These are phyloP conservation scores for Callyntrura guangdongensis DNA, from an alignment of 2,888 invertebrate genomes.

Conservation along the genomic window DNA sequence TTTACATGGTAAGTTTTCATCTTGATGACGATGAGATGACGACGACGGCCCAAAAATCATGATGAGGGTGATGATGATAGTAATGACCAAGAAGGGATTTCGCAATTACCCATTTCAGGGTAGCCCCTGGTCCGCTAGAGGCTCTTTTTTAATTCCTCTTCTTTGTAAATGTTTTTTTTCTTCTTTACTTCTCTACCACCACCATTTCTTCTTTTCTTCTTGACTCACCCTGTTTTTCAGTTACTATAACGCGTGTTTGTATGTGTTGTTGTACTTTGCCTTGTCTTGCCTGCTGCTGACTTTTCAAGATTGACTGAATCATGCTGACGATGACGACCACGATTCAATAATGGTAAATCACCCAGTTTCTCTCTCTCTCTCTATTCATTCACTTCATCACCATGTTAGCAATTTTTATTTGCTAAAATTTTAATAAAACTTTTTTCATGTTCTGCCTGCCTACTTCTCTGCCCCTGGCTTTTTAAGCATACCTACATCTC, in stretches of 20 bases:
- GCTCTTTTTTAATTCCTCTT: constrained; percentile 34
- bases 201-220: constrained; percentile 40
- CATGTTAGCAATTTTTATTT: constrained; percentile 55
- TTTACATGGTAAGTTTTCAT: constrained; percentile 51
- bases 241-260: not conserved
- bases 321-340: constrained; percentile 54
- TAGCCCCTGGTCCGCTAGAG: constrained; percentile 71
- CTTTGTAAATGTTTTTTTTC: constrained; percentile 31
- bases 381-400: not conserved
- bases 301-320: constrained; percentile 69
- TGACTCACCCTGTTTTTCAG: constrained; percentile 72
- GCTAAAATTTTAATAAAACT: constrained; percentile 45
- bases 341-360: constrained; percentile 75
- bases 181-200: not conserved
- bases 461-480: constrained; percentile 70
- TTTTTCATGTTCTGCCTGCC: constrained; percentile 59
- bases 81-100: constrained; percentile 76
- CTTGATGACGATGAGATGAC: constrained; percentile 6
- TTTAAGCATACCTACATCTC: constrained; percentile 31
- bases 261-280: constrained; percentile 1
- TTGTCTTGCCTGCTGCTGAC: constrained; percentile 64
- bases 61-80: constrained; percentile 58
- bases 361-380: constrained; percentile 72
- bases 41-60: constrained; percentile 42
- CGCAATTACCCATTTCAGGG: constrained; percentile 80